These are phyloP conservation scores for Amblyopsis hoosieri DNA, from an alignment of 2,797 vertebrate genomes.

Conservation along the genomic window DNA sequence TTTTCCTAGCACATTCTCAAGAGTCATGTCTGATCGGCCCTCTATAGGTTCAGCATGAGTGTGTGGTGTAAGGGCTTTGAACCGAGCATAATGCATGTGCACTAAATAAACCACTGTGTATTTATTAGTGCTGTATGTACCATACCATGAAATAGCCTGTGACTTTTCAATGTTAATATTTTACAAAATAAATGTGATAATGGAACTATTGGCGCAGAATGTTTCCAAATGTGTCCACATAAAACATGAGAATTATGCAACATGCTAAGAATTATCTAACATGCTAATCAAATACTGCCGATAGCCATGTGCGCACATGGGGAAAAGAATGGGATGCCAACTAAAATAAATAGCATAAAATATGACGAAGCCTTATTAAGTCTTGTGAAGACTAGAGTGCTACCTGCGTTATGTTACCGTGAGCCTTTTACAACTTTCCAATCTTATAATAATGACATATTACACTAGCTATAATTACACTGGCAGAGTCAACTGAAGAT, in stretches of 20 bases:
- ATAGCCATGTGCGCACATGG: not conserved
- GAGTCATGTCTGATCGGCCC: conserved; percentile 10
- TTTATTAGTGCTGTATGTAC: conserved; percentile 74
- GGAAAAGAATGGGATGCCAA: not conserved
- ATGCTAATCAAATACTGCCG: not conserved
- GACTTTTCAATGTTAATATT: conserved; percentile 70
- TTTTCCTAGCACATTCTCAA: not conserved
- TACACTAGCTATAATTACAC: too few relatives aligned
- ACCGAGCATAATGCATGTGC: conserved; percentile 76
- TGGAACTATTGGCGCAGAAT: conserved; percentile 41
- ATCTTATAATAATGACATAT: not conserved
- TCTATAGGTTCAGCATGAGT: conserved; percentile 24
- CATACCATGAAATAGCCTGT: conserved; percentile 58
- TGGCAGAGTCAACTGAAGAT: too few relatives aligned
- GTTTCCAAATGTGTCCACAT: conserved; percentile 17
- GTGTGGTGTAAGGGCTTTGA: conserved; percentile 70
- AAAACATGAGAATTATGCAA: not conserved
- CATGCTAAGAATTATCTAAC: not conserved
- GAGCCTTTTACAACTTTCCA: not conserved
- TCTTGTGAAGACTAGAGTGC: not conserved
- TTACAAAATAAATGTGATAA: conserved; percentile 73
- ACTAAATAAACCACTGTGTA: conserved; percentile 66
- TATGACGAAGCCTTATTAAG: not conserved
- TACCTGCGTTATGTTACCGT: not conserved
- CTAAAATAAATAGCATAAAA: not conserved